phyloP scores from a whole-genome alignment of 2,888 invertebrate genomes.

The Agonopterix heracliana region DNA sequence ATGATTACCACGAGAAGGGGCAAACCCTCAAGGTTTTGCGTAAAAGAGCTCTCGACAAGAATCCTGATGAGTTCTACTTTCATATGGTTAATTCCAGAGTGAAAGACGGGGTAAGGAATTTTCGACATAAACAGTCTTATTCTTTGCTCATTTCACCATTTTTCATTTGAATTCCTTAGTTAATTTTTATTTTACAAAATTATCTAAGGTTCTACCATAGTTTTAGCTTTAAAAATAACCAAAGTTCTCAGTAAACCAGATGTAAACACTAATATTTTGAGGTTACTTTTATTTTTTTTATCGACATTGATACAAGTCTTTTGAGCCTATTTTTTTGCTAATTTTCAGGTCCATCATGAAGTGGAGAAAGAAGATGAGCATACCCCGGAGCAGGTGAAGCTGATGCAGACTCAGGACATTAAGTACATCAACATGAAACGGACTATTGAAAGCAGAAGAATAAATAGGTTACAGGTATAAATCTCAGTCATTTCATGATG shows the following conservation, averaged over 20 bases:
- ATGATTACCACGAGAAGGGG: slow-evolving; percentile 88
- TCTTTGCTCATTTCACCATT: slow-evolving; percentile 16
- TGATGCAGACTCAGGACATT: slow-evolving; percentile 95
- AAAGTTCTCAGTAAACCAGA: too few species aligned
- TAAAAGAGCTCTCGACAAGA: slow-evolving; percentile 91
- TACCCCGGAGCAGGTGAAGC: slow-evolving; percentile 87
- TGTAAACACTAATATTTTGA: too few species aligned
- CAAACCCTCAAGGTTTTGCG: slow-evolving; percentile 87
- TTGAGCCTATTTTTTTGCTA: background rate
- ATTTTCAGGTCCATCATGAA: slow-evolving; percentile 77
- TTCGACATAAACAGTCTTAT: background rate
- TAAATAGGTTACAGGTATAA: slow-evolving; percentile 53
- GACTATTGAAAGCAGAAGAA: slow-evolving; percentile 87
- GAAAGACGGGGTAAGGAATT: slow-evolving; percentile 68
- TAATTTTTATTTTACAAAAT: too few species aligned
- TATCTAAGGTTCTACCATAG: too few species aligned
- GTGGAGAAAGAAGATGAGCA: slow-evolving; percentile 82
- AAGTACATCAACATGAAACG: slow-evolving; percentile 92
- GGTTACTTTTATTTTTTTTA: too few species aligned
- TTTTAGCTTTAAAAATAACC: too few species aligned
- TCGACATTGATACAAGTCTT: background rate
- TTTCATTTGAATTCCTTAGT: too few species aligned
- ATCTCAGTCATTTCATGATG: background rate
- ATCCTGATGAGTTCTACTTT: slow-evolving; percentile 99
- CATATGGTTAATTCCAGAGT: slow-evolving; percentile 95